Conservation (phyloP, 2,113 vertebrate species). For the Tyto alba region DNA sequence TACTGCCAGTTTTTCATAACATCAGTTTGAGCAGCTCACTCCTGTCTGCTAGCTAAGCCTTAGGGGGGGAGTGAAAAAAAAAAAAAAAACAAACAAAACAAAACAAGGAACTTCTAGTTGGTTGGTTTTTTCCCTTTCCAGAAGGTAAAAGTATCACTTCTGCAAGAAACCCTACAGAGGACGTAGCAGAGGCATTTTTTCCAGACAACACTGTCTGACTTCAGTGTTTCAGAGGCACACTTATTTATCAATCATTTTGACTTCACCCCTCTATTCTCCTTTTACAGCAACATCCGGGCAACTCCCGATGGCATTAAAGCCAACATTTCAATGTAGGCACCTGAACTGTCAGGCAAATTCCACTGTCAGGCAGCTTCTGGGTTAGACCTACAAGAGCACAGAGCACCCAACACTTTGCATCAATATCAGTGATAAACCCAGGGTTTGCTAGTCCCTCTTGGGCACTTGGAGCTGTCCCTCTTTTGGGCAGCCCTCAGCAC, state of each 20-base stretch:
- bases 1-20: background rate
- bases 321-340: background rate
- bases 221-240: background rate
- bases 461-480: background rate
- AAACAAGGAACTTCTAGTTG: background rate
- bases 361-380: background rate
- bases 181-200: background rate
- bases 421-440: background rate
- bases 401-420: background rate
- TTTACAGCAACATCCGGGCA: background rate
- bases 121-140: background rate
- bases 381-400: background rate
- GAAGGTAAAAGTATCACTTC: background rate
- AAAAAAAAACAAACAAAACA: no score
- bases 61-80: no score
- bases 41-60: background rate
- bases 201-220: background rate
- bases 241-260: background rate
- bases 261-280: background rate
- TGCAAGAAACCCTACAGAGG: background rate
- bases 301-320: background rate
- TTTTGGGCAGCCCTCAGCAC: background rate
- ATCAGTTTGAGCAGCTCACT: background rate
- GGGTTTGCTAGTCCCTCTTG: background rate
- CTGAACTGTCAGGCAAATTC: background rate